These are phyloP conservation scores for Chaetogeoica ovagalla DNA, from an alignment of 2,888 invertebrate species.

Conservation along the genomic window DNA sequence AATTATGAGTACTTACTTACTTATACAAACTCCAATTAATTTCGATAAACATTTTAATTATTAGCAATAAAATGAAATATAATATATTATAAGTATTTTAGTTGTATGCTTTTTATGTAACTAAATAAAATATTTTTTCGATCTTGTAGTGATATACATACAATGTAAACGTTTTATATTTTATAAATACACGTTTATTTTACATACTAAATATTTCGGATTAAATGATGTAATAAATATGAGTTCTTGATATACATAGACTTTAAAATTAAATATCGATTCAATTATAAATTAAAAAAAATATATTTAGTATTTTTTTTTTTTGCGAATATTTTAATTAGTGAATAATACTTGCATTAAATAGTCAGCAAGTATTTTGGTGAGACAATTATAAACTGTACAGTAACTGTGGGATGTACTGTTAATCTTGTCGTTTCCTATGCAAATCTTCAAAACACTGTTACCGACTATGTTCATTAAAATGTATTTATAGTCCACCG, in stretches of 20 bases:
- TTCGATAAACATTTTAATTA: not conserved
- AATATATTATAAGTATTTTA: not conserved
- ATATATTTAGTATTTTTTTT: not conserved
- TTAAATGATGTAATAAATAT: too few relatives aligned
- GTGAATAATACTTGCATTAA: not conserved
- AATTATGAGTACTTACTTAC: not conserved
- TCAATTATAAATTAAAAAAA: not conserved
- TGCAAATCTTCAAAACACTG: constrained; percentile 30
- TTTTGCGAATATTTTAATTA: not conserved
- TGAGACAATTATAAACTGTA: not conserved
- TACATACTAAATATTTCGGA: too few relatives aligned
- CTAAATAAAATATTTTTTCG: too few relatives aligned
- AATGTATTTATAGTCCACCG: constrained; percentile 31
- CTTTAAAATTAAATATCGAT: not conserved
- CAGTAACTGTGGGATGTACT: constrained; percentile 4
- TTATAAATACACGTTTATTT: too few relatives aligned
- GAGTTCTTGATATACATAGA: too few relatives aligned
- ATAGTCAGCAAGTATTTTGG: constrained; percentile 3
- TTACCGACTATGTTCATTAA: constrained; percentile 35
- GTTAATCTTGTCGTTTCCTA: constrained; percentile 19
- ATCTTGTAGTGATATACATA: too few relatives aligned
- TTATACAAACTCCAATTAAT: too few relatives aligned
- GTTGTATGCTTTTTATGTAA: not conserved
- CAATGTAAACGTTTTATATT: too few relatives aligned
- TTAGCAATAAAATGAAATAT: not conserved